phyloP scores from a whole-genome alignment of 2,888 invertebrate species.

The Ptycholaimellus sp. region DNA sequence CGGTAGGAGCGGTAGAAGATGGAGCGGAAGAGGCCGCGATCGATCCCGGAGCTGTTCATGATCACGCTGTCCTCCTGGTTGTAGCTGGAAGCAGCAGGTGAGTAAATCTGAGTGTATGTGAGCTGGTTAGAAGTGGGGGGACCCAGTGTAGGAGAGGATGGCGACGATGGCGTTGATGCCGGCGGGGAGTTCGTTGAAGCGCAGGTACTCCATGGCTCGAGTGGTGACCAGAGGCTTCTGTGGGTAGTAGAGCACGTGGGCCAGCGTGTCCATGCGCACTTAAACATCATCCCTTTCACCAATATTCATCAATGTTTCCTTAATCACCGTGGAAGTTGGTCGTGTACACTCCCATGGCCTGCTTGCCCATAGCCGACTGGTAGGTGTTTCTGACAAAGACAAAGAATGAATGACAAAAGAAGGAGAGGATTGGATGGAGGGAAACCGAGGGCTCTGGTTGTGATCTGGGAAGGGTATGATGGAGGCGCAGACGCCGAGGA shows the following conservation, averaged over 20 bases:
- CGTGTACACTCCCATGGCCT: conserved; percentile 96
- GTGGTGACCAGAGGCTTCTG: conserved; percentile 47
- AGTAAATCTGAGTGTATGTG: too few relatives aligned
- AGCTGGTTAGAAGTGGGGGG: too few relatives aligned
- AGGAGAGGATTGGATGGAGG: too few relatives aligned
- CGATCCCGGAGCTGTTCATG: conserved; percentile 83
- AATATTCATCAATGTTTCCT: too few relatives aligned
- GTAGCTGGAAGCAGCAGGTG: too few relatives aligned
- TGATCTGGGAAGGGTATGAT: conserved; percentile 99
- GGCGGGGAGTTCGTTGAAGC: conserved; percentile 40
- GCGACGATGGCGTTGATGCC: conserved; percentile 92
- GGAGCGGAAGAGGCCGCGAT: conserved; percentile 73
- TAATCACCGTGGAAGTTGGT: conserved; percentile 94
- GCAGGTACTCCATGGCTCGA: conserved; percentile 89
- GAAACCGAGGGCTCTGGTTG: conserved; percentile 67
- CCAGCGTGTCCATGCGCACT: conserved; percentile 91
- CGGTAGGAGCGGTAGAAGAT: conserved; percentile 89
- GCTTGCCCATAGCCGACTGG: conserved; percentile 90
- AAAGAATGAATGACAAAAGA: background rate
- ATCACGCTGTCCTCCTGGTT: conserved; percentile 99
- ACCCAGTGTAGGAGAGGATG: conserved; percentile 95
- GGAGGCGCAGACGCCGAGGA: conserved; percentile 86
- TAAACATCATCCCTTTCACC: too few relatives aligned
- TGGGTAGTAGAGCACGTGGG: conserved; percentile 87
- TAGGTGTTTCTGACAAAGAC: conserved; percentile 49